Conservation (phyloP, 1,140 invertebrate species). For the Heliconius hermathena region DNA sequence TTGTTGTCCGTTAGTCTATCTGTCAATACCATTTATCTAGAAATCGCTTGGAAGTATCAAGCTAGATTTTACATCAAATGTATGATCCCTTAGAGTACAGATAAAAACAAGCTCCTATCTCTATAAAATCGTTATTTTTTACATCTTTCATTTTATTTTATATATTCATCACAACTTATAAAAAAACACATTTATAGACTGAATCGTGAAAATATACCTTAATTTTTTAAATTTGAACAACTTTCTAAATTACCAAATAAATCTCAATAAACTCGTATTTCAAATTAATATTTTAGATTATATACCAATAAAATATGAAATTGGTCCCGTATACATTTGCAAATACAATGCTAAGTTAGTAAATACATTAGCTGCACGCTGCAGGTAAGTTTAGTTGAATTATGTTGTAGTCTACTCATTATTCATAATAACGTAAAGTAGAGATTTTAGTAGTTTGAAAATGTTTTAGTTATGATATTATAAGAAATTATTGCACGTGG, state of each 20-base stretch:
- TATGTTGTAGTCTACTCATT: constrained; percentile 11
- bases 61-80: too few species aligned
- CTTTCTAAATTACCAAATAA: background rate
- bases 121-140: too few species aligned
- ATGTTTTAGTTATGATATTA: background rate
- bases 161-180: too few species aligned
- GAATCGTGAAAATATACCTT: too few species aligned
- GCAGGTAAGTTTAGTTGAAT: constrained; percentile 8
- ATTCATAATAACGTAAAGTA: constrained; percentile 6
- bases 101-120: too few species aligned
- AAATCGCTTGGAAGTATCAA: too few species aligned
- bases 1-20: too few species aligned
- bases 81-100: too few species aligned
- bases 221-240: too few species aligned
- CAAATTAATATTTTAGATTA: background rate
- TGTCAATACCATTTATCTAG: too few species aligned
- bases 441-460: constrained; percentile 8
- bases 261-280: background rate
- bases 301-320: background rate
- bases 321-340: background rate
- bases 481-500: background rate
- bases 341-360: constrained; percentile 8
- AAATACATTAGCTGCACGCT: constrained; percentile 12
- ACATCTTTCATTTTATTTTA: too few species aligned
- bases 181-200: too few species aligned